Evolutionary conservation across 2,113 vertebrate genomes (phyloP), one percentile per base, ranked within the genome.

Genomic region (Donacobius atricapilla): DNA sequence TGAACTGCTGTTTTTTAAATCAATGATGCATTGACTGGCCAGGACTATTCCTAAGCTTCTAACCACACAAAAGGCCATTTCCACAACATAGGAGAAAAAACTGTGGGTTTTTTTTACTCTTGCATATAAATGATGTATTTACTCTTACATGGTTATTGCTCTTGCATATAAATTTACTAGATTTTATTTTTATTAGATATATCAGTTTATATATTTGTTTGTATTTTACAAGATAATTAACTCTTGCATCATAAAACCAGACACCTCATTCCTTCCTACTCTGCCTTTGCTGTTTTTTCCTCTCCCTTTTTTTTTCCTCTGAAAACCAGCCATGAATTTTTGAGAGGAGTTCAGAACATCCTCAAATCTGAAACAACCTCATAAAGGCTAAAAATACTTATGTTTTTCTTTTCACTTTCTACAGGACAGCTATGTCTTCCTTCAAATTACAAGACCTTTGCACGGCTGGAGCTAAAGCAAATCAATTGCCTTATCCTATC

Each of bases 291-390:
- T 39, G 37, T 3, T 60, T 39, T 60, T 16, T 6, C 3, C 9
- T 1, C 7, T 5, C 22, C 2, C 1, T 5, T 22, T 24, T 19
- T 22, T 16, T 35, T 13, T 6, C 5, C 3, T 20, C 25, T 65
- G 30, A 79, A 87, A 93, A 75, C 4, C 4, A 75, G 23, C 3
- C 23, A 42, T 0, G 0, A 51, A 15, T 69, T 95, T 83, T 76
- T 78, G 13, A 73, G 17, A 66, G 3, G 56, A 57, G 73, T 80
- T 76, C 63, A 83, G 39, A 92, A 53, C 19, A 88, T 31, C 27
- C 22, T 84, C 47, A 90, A 84, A 70, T n/a, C 37, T 90, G 60
- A 84, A 87, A 70, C 7, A 51, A 70, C 17, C 10, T 70, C 40
- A 61, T 17, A 81, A 23, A 93, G 28, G 9, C 37, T 37, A 84